A percentile compares a stretch with the other conserved stretches of the same genome.
Evolutionary conservation across 2,888 invertebrate species (phyloP).

Genomic region (Linnaemya vulpina): DNA sequence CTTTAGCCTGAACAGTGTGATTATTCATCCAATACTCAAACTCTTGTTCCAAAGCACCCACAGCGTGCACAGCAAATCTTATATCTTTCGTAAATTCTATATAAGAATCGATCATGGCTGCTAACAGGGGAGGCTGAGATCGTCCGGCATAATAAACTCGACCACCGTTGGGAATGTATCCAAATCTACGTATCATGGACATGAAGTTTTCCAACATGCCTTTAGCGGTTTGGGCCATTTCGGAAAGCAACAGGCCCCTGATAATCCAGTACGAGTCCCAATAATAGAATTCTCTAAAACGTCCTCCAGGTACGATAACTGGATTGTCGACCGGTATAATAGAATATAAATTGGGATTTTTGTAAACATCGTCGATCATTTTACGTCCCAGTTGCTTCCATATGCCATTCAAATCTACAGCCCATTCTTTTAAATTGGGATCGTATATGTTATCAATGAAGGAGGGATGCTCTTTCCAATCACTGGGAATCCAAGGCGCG

Average conservation of each 20-base stretch:
- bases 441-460: conserved; percentile 89
- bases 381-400: conserved; percentile 91
- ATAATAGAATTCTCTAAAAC: conserved; percentile 94
- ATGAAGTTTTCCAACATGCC: conserved; percentile 95
- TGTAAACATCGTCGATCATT: conserved; percentile 88
- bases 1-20: conserved; percentile 86
- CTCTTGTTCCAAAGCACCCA: conserved; percentile 89
- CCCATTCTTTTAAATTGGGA: conserved; percentile 88
- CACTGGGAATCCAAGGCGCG: conserved; percentile 87
- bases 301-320: conserved; percentile 94
- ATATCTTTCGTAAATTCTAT: conserved; percentile 88
- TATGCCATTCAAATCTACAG: conserved; percentile 87
- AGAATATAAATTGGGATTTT: conserved; percentile 90
- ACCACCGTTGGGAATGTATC: conserved; percentile 95
- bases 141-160: conserved; percentile 93
- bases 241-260: conserved; percentile 92
- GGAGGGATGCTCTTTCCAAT: conserved; percentile 90
- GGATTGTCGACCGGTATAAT: conserved; percentile 94
- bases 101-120: conserved; percentile 92
- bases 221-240: conserved; percentile 90
- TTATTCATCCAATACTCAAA: conserved; percentile 93
- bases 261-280: conserved; percentile 99
- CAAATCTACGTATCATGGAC: conserved; percentile 89
- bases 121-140: conserved; percentile 91
- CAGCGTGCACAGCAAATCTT: conserved; percentile 86